phyloP scores from a whole-genome alignment of 2,113 vertebrate genomes.

The Vanacampus margaritifer region DNA sequence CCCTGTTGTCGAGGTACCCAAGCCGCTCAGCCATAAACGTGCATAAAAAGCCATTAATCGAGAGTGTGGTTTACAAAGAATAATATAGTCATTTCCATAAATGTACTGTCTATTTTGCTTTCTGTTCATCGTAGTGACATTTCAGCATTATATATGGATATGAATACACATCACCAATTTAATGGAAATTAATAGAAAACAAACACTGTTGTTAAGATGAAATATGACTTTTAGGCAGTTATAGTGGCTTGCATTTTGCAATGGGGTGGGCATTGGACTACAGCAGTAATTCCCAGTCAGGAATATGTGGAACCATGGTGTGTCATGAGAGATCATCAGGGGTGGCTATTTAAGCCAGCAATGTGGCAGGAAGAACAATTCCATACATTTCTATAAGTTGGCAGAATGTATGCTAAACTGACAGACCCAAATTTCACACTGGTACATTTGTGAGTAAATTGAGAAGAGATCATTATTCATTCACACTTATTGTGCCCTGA shows the following conservation, averaged over 20 bases:
- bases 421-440: too few relatives aligned
- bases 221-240: slow-evolving; percentile 37
- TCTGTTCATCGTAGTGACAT: slow-evolving; percentile 76
- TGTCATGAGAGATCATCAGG: too few relatives aligned
- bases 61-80: slow-evolving; percentile 66
- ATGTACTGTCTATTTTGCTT: slow-evolving; percentile 64
- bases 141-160: slow-evolving; percentile 64
- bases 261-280: not conserved
- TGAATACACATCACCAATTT: slow-evolving; percentile 36
- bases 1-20: slow-evolving; percentile 55
- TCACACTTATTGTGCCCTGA: too few relatives aligned
- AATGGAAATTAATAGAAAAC: slow-evolving; percentile 67
- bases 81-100: slow-evolving; percentile 74
- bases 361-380: too few relatives aligned
- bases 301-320: too few relatives aligned
- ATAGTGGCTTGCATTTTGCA: slow-evolving; percentile 6
- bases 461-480: too few relatives aligned
- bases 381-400: too few relatives aligned
- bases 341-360: too few relatives aligned
- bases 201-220: slow-evolving; percentile 53
- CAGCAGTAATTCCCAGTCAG: too few relatives aligned
- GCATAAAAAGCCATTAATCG: slow-evolving; percentile 68
- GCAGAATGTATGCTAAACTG: too few relatives aligned
- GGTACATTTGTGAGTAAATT: too few relatives aligned
- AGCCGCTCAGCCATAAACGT: slow-evolving; percentile 58